phyloP scores from a whole-genome alignment of 2,113 vertebrate genomes.

The Eira barbara region DNA sequence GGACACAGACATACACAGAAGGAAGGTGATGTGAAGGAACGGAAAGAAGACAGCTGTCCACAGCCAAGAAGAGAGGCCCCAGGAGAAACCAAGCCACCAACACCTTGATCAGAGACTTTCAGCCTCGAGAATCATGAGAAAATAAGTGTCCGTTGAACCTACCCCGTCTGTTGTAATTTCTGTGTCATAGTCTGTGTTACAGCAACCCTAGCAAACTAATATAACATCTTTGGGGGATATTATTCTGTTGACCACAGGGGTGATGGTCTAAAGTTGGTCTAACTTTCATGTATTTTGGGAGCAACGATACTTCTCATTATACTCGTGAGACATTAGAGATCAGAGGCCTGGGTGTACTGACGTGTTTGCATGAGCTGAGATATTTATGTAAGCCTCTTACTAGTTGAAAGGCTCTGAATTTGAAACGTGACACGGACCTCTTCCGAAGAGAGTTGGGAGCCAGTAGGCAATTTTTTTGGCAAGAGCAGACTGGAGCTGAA shows the following conservation, averaged over 20 bases:
- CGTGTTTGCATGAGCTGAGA: too few relatives aligned
- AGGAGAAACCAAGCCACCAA: background rate
- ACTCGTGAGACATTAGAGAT: background rate
- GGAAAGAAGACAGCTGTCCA: background rate
- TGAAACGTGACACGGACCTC: too few relatives aligned
- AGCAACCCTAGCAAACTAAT: background rate
- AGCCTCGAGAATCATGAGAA: background rate
- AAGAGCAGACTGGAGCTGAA: background rate
- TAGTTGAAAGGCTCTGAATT: background rate
- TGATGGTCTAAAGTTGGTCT: background rate
- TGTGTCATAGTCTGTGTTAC: background rate
- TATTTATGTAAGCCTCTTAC: too few relatives aligned
- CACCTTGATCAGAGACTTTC: background rate
- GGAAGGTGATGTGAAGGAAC: background rate
- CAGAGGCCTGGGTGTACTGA: background rate
- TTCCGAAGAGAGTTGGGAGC: background rate
- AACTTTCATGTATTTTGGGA: background rate
- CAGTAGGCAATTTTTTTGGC: background rate
- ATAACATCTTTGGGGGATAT: background rate
- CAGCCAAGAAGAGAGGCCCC: background rate
- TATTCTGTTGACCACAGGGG: background rate
- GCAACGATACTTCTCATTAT: background rate
- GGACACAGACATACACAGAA: background rate
- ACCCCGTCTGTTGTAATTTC: background rate
- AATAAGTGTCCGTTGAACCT: background rate